Base-by-base conservation (phyloP, 1,140 invertebrate species). In the Drosophila saltans region DNA sequence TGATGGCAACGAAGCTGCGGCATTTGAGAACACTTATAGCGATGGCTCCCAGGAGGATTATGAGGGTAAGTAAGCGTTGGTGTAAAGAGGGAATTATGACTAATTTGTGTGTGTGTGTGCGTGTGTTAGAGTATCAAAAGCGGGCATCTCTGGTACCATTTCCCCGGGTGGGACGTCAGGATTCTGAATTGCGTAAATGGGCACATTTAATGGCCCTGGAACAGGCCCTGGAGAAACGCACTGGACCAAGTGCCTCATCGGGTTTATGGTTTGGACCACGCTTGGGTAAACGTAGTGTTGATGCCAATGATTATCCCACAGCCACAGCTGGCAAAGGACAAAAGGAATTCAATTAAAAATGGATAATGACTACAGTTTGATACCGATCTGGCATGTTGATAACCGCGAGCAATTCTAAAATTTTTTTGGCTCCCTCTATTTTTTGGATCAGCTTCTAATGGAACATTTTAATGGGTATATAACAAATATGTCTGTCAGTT, bases 181-280 rank as follows among this genome's bases (percentile, higher is more conserved):
- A 93, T 11, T 73, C 90, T 1, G 92, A 93, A 39, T 52, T 92
- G 33, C 62, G 89, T 2, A 91, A 91, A 64, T 92, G 75, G 69
- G 91, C 91, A 8, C 83, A 83, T 48, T 66, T 92, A n/a, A 11
- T 92, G 70, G 91, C 91, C 16, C 58, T 90, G 60, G 85, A 92
- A 56, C 89, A 92, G 67, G 78, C 91, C 3, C 55, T 92, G 55
- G 91, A 92, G 10, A 92, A 91, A 60, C 79, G 91, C 48, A 82
- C 89, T 5, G 86, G 79, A 59, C 80, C 88, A 9, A 91, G 88
- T 21, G 93, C 92, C 66, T 92, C 80, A 8, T 91, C 81, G 11
- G 94, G 93, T 16, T 92, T 94, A 90, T 94, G 94, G 94, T 94
- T 94, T 67, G 94, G 94, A 7, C 94, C 93, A 11, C 84, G 94